Conservation (phyloP, 2,113 vertebrate genomes). For the sheep (Ovis aries) region DNA sequence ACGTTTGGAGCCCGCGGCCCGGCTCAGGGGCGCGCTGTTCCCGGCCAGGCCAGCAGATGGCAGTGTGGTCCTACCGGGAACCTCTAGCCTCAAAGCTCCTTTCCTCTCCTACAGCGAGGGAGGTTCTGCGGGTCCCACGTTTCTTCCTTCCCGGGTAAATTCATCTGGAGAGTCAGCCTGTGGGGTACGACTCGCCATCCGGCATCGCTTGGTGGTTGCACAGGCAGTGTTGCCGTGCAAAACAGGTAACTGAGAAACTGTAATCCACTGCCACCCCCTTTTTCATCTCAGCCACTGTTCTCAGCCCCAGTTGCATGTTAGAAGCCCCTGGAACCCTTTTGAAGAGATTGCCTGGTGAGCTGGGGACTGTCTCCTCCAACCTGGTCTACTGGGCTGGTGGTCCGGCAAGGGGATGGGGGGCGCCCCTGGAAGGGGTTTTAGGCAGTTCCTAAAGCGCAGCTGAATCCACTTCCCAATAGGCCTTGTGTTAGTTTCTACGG, state of each 20-base stretch:
- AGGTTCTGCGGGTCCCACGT: neutral
- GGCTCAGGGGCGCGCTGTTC: neutral
- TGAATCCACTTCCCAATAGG: neutral
- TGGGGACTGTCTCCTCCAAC: rapidly evolving
- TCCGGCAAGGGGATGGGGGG: neutral
- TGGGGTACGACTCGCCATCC: neutral
- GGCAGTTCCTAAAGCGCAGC: neutral
- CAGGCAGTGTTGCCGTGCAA: neutral
- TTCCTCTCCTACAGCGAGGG: neutral
- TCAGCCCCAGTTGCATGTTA: no score
- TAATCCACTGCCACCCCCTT: neutral
- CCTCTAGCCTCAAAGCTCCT: neutral
- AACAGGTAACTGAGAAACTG: neutral
- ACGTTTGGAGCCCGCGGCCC: rapidly evolving
- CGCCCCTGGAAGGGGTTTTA: neutral
- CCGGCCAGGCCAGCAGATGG: slow-evolving; percentile 45
- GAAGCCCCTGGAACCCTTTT: neutral
- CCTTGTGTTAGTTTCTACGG: neutral
- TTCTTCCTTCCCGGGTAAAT: neutral
- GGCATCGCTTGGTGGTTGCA: neutral
- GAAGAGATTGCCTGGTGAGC: neutral
- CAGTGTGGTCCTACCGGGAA: neutral
- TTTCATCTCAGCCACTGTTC: neutral
- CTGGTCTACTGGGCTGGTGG: rapidly evolving
- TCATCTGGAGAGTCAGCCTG: neutral